phyloP scores from a whole-genome alignment of 2,888 invertebrate genomes.

The Cataglyphis livida region DNA sequence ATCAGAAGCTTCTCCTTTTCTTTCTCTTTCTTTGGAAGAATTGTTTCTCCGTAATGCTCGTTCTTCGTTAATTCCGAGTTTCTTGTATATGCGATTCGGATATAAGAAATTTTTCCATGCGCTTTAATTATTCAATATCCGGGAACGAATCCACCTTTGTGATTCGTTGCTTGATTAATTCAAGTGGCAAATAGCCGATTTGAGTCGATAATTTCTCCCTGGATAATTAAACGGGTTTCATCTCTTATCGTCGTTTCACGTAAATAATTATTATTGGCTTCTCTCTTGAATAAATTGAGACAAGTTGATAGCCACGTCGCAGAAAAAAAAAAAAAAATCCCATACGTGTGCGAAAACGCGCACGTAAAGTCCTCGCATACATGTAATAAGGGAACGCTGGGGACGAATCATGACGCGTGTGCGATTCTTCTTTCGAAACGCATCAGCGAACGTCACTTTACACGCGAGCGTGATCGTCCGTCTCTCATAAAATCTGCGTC shows the following conservation, averaged over 20 bases:
- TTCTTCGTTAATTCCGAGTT: constrained; percentile 38
- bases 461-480: not conserved
- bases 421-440: constrained; percentile 32
- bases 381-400: not conserved
- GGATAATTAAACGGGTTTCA: constrained; percentile 60
- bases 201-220: constrained; percentile 65
- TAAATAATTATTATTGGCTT: constrained; percentile 64
- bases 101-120: constrained; percentile 53
- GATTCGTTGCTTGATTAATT: constrained; percentile 71
- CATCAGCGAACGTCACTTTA: constrained; percentile 8
- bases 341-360: not conserved
- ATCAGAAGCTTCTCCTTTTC: not conserved
- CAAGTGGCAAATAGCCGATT: constrained; percentile 61
- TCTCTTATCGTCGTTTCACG: constrained; percentile 58
- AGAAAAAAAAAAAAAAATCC: constrained; percentile 15
- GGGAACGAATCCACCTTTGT: constrained; percentile 59
- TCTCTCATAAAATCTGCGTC: constrained; percentile 10
- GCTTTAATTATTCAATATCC: constrained; percentile 66
- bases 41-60: constrained; percentile 15
- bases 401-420: not conserved
- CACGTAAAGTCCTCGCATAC: not conserved
- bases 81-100: constrained; percentile 17
- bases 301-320: constrained; percentile 22
- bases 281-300: constrained; percentile 36
- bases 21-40: constrained; percentile 6